phyloP scores from a whole-genome alignment of 2,888 invertebrate species.

The Drosophila niveifrons region DNA sequence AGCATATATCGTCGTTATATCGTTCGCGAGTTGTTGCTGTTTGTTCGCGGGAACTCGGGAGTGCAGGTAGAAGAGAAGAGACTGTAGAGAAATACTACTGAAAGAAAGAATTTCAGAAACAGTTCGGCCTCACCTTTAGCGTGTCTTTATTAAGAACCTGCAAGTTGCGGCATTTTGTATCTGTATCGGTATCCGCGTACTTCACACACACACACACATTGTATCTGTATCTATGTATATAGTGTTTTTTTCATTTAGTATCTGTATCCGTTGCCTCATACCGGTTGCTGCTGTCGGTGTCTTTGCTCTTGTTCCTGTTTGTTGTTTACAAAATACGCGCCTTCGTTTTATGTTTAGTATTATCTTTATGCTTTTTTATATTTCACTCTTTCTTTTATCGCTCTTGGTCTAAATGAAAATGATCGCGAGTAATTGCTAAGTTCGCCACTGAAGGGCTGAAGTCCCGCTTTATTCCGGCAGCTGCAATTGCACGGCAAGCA shows the following conservation, averaged over 20 bases:
- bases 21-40: constrained; percentile 1
- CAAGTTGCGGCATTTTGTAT: constrained; percentile 69
- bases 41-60: constrained; percentile 44
- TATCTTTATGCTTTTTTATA: constrained; percentile 20
- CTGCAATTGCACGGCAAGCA: constrained; percentile 45
- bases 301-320: constrained; percentile 57
- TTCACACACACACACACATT: not conserved
- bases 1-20: constrained; percentile 34
- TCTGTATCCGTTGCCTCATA: constrained; percentile 27
- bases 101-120: constrained; percentile 61
- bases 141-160: constrained; percentile 53
- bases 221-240: constrained; percentile 23
- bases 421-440: constrained; percentile 34
- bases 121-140: constrained; percentile 47
- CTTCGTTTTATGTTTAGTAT: constrained; percentile 42
- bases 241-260: constrained; percentile 13
- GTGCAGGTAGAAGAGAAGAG: constrained; percentile 57
- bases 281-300: constrained; percentile 53
- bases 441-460: constrained; percentile 34
- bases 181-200: constrained; percentile 31
- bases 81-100: constrained; percentile 29
- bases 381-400: constrained; percentile 9
- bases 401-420: constrained; percentile 55
- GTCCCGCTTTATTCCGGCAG: constrained; percentile 33
- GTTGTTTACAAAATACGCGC: constrained; percentile 70